phyloP scores from a whole-genome alignment of 2,113 vertebrate species.

The Rana temporaria region DNA sequence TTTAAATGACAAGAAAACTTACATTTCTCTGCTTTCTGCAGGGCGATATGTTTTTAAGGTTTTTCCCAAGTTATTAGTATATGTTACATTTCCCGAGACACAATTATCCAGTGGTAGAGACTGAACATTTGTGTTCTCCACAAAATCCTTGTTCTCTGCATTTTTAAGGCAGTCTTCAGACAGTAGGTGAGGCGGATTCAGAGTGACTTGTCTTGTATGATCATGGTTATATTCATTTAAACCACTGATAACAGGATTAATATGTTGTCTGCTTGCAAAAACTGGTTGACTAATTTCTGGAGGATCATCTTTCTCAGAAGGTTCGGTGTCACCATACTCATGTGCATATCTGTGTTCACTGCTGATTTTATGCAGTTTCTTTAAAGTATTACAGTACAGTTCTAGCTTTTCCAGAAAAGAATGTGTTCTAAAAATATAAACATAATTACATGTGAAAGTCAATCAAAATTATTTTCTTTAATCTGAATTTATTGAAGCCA shows the following conservation, averaged over 20 bases:
- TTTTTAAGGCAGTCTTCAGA: slow-evolving; percentile 61
- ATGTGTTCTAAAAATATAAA: slow-evolving; percentile 63
- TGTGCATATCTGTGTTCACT: slow-evolving; percentile 79
- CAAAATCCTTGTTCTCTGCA: slow-evolving; percentile 60
- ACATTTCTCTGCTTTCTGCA: neutral
- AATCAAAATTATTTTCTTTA: neutral
- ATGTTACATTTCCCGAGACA: neutral
- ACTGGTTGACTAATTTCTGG: slow-evolving; percentile 59
- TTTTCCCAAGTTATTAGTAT: neutral
- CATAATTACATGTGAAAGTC: neutral
- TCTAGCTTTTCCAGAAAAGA: slow-evolving; percentile 65
- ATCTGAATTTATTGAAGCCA: no score
- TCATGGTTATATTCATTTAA: slow-evolving; percentile 62
- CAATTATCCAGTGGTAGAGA: slow-evolving; percentile 53
- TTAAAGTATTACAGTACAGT: slow-evolving; percentile 69
- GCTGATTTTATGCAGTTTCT: slow-evolving; percentile 78
- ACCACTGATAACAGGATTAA: slow-evolving; percentile 55
- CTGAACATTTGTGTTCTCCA: slow-evolving; percentile 57
- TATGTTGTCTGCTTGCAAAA: slow-evolving; percentile 60
- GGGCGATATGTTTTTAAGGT: neutral
- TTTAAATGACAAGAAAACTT: slow-evolving; percentile 1
- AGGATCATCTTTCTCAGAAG: slow-evolving; percentile 60
- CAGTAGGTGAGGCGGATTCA: slow-evolving; percentile 52
- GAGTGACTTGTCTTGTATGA: slow-evolving; percentile 64
- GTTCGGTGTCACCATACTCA: slow-evolving; percentile 71